These are phyloP conservation scores for Biston betularia DNA, from an alignment of 2,888 invertebrate species.

Conservation along the genomic window DNA sequence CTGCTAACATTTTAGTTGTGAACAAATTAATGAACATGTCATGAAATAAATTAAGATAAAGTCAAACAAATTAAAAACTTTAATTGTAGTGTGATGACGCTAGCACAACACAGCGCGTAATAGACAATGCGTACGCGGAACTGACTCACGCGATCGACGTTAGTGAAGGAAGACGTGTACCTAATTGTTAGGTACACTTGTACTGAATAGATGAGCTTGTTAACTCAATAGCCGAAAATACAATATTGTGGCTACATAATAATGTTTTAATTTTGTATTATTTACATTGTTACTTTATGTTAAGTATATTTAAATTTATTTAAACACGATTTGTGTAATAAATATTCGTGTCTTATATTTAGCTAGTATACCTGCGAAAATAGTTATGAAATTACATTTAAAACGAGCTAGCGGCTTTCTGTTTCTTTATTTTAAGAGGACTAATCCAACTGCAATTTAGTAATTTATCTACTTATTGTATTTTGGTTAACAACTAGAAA, in stretches of 20 bases:
- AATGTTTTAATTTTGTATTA: background rate
- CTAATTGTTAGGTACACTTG: background rate
- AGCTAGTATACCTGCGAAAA: background rate
- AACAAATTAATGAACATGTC: too few species aligned
- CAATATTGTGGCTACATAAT: background rate
- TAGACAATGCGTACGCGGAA: too few species aligned
- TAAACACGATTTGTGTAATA: background rate
- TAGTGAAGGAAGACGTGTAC: too few species aligned
- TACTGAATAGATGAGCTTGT: constrained; percentile 1
- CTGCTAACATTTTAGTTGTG: too few species aligned
- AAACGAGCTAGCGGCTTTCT: constrained; percentile 14
- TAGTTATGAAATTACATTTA: constrained; percentile 1
- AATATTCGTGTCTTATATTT: background rate
- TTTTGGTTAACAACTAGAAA: background rate
- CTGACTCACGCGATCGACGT: too few species aligned
- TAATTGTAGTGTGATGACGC: too few species aligned
- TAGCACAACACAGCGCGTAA: too few species aligned
- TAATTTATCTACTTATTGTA: background rate
- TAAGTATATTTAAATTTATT: too few species aligned
- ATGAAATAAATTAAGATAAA: too few species aligned
- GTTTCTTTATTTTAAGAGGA: background rate
- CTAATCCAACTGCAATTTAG: background rate
- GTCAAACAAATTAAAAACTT: too few species aligned
- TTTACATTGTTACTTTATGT: background rate
- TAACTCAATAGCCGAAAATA: background rate